Base-by-base conservation (phyloP, 2,797 vertebrate genomes). In the Zalophus californianus region DNA sequence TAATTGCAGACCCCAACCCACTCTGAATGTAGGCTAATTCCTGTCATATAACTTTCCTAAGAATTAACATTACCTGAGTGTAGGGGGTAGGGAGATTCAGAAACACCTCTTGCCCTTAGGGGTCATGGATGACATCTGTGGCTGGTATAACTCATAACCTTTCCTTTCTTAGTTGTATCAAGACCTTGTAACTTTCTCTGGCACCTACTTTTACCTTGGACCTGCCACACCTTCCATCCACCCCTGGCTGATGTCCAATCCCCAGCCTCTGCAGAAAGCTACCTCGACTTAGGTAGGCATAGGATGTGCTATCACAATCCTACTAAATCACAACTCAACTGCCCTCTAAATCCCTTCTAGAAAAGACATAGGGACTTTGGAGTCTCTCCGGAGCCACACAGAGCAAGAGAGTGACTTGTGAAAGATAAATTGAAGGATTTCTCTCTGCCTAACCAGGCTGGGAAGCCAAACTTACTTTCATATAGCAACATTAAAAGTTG, bases 381-480 rank as follows among this genome's bases (percentile, higher is more conserved):
- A 13, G 0, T 68, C 25, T 68, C 54, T 89, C 82, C 14, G 14
- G 58, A n/a, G 50, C 25, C 3, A 32, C 23, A 56, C 2, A 83
- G 35, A 6, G 44, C 41, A 52, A 25, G n/a, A 79, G 48, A 56
- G 3, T 38, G 13, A 11, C 27, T 38, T 10, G 1, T 38, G 29
- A 68, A 73, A 56, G 41, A 75, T 54, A 75, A 54, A 25, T 15
- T 52, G 27, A 87, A 85, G 27, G 62, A 56, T 0, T 84, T 50
- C 15, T 21, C 15, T 93, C n/a, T 82, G 23, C 12, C 58, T 79
- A n/a, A 48, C 7, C 16, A 79, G 3, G 32, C 9, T 16, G 10
- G 58, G 44, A 20, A 94, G 48, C 15, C 64, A 64, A 52, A 54
- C 54, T 87, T 72, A 56, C 20, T 73, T 54, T 95, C 52, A 84